Base-by-base conservation (phyloP, 2,888 invertebrate genomes). In the Phymatocera aterrima region DNA sequence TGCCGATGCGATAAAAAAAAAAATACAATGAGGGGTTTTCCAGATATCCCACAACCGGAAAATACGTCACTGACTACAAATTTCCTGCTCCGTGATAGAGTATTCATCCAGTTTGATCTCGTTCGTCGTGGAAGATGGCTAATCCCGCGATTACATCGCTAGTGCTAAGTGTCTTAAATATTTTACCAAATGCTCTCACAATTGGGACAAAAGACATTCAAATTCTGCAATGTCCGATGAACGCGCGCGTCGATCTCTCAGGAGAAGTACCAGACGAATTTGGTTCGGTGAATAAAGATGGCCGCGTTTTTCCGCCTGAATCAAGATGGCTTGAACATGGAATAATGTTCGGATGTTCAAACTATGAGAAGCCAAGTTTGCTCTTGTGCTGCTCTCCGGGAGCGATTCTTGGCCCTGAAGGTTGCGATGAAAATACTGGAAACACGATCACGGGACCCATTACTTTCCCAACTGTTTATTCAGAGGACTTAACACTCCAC, bases 331-430 rank as follows among this genome's bases (percentile, higher is more conserved):
- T 6, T 74, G 2, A 57, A 48, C 15, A 48, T 60, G 78, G 72
- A 2, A n/a, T 21, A 5, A 79, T 37, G 6, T 40, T 24, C 48
- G 80, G 72, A 18, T 85, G 84, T 72, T 80, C 82, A 2, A 83
- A 83, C 40, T 15, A 24, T 6, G 68, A 51, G 12, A 68, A 61
- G 54, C 57, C 79, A 2, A 84, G 83, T 31, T 21, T 88, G 5
- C 78, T 81, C 0, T 64, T 89, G 8, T 89, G 88, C 57, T 87
- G 88, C 34, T 80, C 83, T 0, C 37, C 77, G 0, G 79, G 78
- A 8, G 3, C 6, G 57, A 0, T 64, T 31, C 80, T 34, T 6
- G 21, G 34, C 48, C 21, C 18, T 80, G 79, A 75, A 15, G 21
- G 28, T 60, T 70, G 81, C 31, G 10, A 28, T 18, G 31, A 72